Evolutionary conservation across 2,888 invertebrate species (phyloP), one percentile per base, ranked within the genome.

Genomic region (Harmothoe impar): DNA sequence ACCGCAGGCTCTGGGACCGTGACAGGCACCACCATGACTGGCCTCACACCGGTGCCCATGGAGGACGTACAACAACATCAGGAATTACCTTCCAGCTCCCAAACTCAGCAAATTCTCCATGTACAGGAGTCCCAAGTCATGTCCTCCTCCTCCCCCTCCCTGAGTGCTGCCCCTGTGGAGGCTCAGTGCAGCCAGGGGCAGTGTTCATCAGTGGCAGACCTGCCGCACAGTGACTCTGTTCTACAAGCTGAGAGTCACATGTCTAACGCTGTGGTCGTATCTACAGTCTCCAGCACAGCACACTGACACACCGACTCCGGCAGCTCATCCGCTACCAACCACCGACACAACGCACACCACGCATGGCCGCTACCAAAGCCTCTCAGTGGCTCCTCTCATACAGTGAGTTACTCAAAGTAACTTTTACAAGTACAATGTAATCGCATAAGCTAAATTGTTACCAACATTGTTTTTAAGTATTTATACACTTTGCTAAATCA

Each of bases 51-150:
- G 0, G 86, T 54, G n/a, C 12, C 23, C 29, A 29, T 86, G 29
- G 54, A 52, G 52, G 86, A 86, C 0, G 43, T 43, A 43, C 25
- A 56, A 23, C 52, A n/a, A 54, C 86, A 84, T 7, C 84, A 33
- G 15, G 51, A 23, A 43, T 35, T 84, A 31, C 84, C 84, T 33
- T 20, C 84, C 23, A 35, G 51, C 33, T 10, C 29, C 52, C 54
- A 54, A 23, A 17, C 84, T 35, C 43, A 52, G n/a, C 84, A 35
- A 52, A 23, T 25, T 35, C 15, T 43, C 43, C 23, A 31, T 10
- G 33, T 56, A 25, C 86, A 86, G 86, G 25, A 54, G 25, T 54
- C 25, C 7, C 86, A 56, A 25, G 86, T 86, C 25, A 7, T 54
- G 54, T 29, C 86, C 3, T n/a, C 86, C 35, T 15, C 81, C 35